Base-by-base conservation (phyloP, 2,113 vertebrate genomes). In the Fregata magnificens region DNA sequence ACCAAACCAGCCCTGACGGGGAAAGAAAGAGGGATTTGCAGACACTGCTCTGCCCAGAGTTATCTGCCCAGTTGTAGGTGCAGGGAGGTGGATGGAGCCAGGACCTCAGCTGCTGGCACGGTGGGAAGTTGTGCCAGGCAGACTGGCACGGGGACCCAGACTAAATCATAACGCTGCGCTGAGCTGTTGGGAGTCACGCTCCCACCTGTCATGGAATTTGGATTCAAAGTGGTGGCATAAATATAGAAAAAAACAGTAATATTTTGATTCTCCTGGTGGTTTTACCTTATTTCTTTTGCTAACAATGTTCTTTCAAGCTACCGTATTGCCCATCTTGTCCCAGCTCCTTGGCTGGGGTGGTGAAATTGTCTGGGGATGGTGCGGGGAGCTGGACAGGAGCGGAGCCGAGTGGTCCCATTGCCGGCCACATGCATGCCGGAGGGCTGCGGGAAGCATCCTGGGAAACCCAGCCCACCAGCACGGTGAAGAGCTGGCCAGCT, bases 361-460 rank as follows among this genome's bases (percentile, higher is more conserved):
- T 49, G 63, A 10, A 16, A 21, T 63, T 24, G 7, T 10, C 50
- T 10, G 31, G 34, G 25, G 17, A 14, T 36, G 65, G 20, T 34
- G 38, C 1, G 1, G 24, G 55, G 34, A 62, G 55, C 38, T 38
- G 45, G 36, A 6, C 24, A 47, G 62, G 24, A 53, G 11, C 1
- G 1, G 70, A 62, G 47, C 25, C 1, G 2, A n/a, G 21, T 1
- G 1, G 20, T 44, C 26, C 1, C 1, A 31, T 19, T 16, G 10
- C 32, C 19, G 26, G 18, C 26, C 31, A 15, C 31, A 9, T 1
- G 0, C 8, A 0, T 61, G 66, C 45, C 40, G 7, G 7, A 24
- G 25, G 53, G 47, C 36, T 76, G 55, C 0, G 1, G 71, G 49
- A 38, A 49, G 32, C 25, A 17, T 29, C 28, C 36, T 0, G 0